Percentiles rank a stretch among this genome's conserved stretches.
These are phyloP conservation scores for Saturnia pavonia DNA, from an alignment of 2,888 invertebrate genomes.

Conservation along the genomic window DNA sequence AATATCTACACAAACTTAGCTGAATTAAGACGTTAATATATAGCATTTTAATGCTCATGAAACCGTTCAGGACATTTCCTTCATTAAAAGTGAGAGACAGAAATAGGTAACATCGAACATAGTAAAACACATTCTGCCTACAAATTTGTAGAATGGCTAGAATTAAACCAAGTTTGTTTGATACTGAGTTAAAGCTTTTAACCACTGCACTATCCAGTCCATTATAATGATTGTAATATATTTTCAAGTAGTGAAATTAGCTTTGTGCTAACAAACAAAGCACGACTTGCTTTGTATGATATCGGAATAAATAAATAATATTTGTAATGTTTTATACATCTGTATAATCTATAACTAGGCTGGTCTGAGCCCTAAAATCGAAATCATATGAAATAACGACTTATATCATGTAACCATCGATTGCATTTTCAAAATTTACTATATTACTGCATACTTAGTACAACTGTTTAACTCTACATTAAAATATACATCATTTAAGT, in stretches of 20 bases:
- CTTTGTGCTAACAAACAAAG: not conserved
- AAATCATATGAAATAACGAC: too few relatives aligned
- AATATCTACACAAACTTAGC: not conserved
- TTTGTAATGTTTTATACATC: too few relatives aligned
- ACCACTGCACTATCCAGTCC: not conserved
- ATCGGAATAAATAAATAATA: too few relatives aligned
- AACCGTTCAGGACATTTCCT: not conserved
- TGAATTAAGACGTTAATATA: not conserved
- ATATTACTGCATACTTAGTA: too few relatives aligned
- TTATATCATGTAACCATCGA: too few relatives aligned
- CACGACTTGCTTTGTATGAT: too few relatives aligned
- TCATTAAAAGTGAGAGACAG: not conserved
- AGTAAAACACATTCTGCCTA: not conserved
- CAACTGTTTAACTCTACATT: too few relatives aligned
- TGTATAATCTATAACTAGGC: too few relatives aligned
- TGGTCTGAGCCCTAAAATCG: too few relatives aligned
- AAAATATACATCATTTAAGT: too few relatives aligned
- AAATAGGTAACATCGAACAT: not conserved
- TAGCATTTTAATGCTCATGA: not conserved
- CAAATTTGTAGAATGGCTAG: not conserved
- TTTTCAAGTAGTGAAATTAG: not conserved
- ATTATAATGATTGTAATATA: not conserved
- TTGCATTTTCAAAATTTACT: too few relatives aligned
- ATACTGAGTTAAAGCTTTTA: not conserved
- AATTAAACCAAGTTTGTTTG: not conserved